These are phyloP conservation scores for Mirounga angustirostris DNA, from an alignment of 2,113 vertebrate genomes.

Conservation along the genomic window DNA sequence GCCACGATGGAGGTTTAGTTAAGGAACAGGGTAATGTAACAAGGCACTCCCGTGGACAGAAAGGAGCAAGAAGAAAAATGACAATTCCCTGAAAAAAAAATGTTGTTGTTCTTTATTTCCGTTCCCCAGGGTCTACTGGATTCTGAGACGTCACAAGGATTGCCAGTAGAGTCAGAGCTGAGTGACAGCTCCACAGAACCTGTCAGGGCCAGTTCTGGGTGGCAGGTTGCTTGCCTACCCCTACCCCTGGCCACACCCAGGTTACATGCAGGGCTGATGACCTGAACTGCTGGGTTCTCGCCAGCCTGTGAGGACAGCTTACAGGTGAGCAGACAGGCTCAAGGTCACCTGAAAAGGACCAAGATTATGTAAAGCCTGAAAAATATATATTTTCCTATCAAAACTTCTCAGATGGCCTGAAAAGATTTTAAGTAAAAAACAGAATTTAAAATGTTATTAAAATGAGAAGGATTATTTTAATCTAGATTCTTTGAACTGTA, in stretches of 20 bases:
- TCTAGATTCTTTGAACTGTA: conserved; percentile 22
- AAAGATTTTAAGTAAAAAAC: conserved; percentile 23
- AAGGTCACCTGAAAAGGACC: background rate
- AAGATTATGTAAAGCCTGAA: background rate
- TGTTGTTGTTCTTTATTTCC: background rate
- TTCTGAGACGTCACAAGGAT: background rate
- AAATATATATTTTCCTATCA: background rate
- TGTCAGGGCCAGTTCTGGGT: background rate
- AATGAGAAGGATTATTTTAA: conserved; percentile 25
- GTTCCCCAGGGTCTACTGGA: background rate
- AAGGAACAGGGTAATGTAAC: background rate
- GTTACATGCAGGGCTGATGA: background rate
- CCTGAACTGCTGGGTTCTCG: background rate
- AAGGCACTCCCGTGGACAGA: background rate
- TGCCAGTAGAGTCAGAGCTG: background rate
- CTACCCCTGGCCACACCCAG: background rate
- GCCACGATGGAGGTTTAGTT: background rate
- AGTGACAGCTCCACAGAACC: background rate
- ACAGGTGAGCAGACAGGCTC: background rate
- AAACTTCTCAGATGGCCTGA: background rate
- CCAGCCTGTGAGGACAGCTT: background rate
- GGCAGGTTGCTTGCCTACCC: background rate
- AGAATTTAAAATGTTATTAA: conserved; percentile 2
- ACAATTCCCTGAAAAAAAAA: background rate
- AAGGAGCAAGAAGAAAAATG: background rate